Conservation (phyloP, 2,113 vertebrate species). For the Perca schrenkii region DNA sequence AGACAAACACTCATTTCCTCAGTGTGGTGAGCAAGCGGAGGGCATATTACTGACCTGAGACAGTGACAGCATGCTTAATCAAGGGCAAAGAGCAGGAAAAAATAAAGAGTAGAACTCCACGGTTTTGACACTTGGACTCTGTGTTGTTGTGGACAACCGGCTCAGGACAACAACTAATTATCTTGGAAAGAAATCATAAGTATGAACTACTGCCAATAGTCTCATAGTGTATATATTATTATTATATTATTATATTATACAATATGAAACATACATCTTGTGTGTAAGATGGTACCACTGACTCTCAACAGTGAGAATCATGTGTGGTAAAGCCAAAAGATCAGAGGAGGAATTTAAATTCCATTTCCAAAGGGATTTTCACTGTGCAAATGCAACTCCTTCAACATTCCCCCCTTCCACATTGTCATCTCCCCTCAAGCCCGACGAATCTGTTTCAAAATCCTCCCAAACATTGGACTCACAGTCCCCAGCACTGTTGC, state of each 20-base stretch:
- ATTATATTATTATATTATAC: background rate
- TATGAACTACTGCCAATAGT: background rate
- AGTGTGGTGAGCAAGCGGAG: constrained; percentile 37
- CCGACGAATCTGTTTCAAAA: constrained; percentile 68
- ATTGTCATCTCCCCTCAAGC: constrained; percentile 66
- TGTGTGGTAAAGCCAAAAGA: constrained; percentile 46
- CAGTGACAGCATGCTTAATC: constrained; percentile 48
- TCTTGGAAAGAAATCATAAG: background rate
- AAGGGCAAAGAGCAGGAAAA: constrained; percentile 43
- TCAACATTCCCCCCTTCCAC: constrained; percentile 20
- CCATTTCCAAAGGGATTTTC: constrained; percentile 60
- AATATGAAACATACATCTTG: constrained; percentile 4
- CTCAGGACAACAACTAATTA: constrained; percentile 11
- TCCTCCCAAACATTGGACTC: constrained; percentile 68
- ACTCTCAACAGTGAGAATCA: constrained; percentile 10
- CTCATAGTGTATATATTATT: background rate
- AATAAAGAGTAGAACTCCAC: constrained; percentile 13
- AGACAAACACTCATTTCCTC: constrained; percentile 41
- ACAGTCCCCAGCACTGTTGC: constrained; percentile 61
- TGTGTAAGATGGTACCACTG: background rate
- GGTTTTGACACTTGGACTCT: constrained; percentile 41
- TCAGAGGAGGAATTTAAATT: constrained; percentile 60
- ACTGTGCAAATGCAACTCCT: constrained; percentile 53
- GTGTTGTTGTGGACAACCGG: constrained; percentile 1
- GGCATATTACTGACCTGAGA: constrained; percentile 55